Base-by-base conservation (phyloP, 2,797 vertebrate genomes). In the Sibirionetta formosa region DNA sequence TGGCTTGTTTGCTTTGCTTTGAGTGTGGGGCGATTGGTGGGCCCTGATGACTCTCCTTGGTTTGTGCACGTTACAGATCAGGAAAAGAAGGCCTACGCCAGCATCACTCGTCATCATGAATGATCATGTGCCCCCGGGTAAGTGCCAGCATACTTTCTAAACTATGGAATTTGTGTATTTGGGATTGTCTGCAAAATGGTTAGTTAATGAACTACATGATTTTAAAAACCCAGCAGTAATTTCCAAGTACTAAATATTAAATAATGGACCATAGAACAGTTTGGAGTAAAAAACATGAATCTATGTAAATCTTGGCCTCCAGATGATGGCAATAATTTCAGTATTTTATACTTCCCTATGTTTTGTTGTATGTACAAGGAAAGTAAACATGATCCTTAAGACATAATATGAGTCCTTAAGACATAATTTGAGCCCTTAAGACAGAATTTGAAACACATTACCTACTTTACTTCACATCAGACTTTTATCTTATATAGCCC, bases 31-130 rank as follows among this genome's bases (percentile, higher is more conserved):
- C 33, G 36, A 6, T 7, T 69, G 68, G 19, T 61, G 27, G 63
- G 44, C 57, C 35, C 95, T 86, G 44, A 51, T 96, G 85, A 89
- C 14, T 82, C 40, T 78, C 31, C 22, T 78, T 90, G 84, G 27
- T 54, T 86, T 96, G 4, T 98, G 51, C 88, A 76, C 76, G 95
- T 93, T 93, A 87, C 98, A 99, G 99, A 99, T 99, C 95, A 98
- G 99, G 95, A 99, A 98, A 98, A 98, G 99, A 92, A 98, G 99
- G 95, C 99, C 99, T 2, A 99, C 99, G 2, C 99, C 99, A 95
- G 99, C 99, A 75, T 99, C 99, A 1, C 98, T 99, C 5, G 98
- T 99, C 96, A 99, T 99, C 97, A 98, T 99, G 97, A 99, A 98
- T 50, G 99, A 99, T 8, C 98, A 98, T 6, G 92, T 98, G 36